Base-by-base conservation (phyloP, 2,113 vertebrate genomes). In the Sapajus apella region DNA sequence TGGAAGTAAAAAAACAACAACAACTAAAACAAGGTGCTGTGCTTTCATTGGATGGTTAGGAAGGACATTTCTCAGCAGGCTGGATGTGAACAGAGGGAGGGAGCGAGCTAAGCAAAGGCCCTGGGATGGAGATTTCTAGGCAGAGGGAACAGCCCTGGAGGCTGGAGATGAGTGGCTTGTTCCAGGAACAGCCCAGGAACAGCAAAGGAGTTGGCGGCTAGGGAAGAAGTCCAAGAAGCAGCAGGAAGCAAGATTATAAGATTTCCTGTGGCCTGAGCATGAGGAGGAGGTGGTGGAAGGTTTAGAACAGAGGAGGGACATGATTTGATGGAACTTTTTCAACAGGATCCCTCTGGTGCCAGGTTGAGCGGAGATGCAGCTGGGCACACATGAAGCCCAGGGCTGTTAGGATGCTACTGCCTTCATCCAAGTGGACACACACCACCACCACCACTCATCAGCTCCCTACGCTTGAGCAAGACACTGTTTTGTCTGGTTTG, bases 361-460 rank as follows among this genome's bases (percentile, higher is more conserved):
- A 6, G 5, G 45, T 32, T 4, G 64, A 23, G 11, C 47, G 12
- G 52, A 35, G 30, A 27, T 20, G 17, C 37, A 23, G 30, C 11
- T 6, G 35, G 47, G 52, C 7, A 30, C 17, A 79, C 6, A 2
- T 7, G 16, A 40, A 11, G 55, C 8, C 0, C 0, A 13, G 11
- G 5, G 3, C 35, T 9, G 0, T 12, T 6, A 30, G 18, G 52
- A 23, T 9, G 23, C 40, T 20, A 3, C 72, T 3, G 32, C 43
- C 8, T 0, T 1, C 7, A 76, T 43, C 5, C 61, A 27, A 77
- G 50, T 3, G 25, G 23, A 12, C 7, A 20, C 10, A n/a, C 3
- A 10, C 7, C 8, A 0, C 0, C 5, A 16, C 80, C 50, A 20
- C 11, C 23, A 6, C 3, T 72, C 45, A 5, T 3, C 4, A 45